Evolutionary conservation across 1,140 invertebrate genomes (phyloP), one percentile per base, ranked within the genome.

Genomic region (Drosophila kohkoa): DNA sequence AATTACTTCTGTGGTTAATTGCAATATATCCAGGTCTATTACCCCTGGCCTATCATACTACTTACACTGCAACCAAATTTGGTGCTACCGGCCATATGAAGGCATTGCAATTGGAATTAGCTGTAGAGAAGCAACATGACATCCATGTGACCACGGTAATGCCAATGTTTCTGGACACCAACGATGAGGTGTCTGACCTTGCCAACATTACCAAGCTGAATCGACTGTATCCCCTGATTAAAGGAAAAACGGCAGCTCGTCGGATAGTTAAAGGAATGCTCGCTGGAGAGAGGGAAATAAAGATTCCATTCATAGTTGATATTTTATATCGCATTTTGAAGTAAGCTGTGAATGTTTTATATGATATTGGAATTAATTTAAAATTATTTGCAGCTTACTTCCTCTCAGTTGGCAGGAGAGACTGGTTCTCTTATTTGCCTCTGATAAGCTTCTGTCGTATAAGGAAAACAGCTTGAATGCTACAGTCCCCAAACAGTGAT

Each of bases 11-110:
- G 20, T 41, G 7, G 3, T 41, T 1, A 41, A 41, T 4, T 43
- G 41, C 4, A 10, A 2, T 38, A 38, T 3, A 16, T 10, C 2
- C 16, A 90, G 85, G 46, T 0, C 1, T 76, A 0, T 5, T 85
- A 5, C 66, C 81, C 0, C 0, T 90, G 28, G 62, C 86, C 15
- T 89, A 68, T 15, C 45, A 57, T 13, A 28, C 48, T 0, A 1
- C 52, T 0, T 89, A 98, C 91, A 96, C 95, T 80, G 94, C 95
- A 7, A 95, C 95, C 6, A 97, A 97, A 81, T 96, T 94, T 74
- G 96, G 96, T 1, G 95, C 96, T 0, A 81, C 94, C 71, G 95
- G 94, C n/a, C 92, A 96, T 20, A 96, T 96, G 95, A 95, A 96
- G 72, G 93, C 95, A 0, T 55, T 97, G 5, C 92, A 92, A 16